These are phyloP conservation scores for Monomorium pharaonis DNA, from an alignment of 1,140 invertebrate genomes.

Conservation along the genomic window DNA sequence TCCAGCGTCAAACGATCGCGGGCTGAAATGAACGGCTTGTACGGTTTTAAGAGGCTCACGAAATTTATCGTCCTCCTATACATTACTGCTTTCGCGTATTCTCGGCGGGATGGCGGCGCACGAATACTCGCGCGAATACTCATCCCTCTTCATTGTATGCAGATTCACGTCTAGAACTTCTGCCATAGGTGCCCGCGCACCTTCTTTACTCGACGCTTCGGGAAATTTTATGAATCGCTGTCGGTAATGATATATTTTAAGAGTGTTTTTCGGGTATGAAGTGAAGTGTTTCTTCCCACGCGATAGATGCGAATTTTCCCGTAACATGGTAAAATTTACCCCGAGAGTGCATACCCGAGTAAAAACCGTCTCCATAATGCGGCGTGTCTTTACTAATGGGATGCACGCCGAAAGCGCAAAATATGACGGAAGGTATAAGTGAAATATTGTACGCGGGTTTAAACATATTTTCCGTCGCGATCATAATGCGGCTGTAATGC, in stretches of 20 bases:
- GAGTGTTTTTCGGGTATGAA: not conserved
- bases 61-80: conserved; percentile 66
- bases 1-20: conserved; percentile 21
- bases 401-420: not conserved
- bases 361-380: not conserved
- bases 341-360: no score
- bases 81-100: conserved; percentile 54
- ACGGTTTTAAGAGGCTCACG: conserved; percentile 54
- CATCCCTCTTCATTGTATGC: conserved; percentile 65
- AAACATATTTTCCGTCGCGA: not conserved
- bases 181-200: not conserved
- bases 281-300: conserved; percentile 13
- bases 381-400: not conserved
- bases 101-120: conserved; percentile 17
- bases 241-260: not conserved
- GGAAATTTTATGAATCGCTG: conserved; percentile 3
- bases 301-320: not conserved
- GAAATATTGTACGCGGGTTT: conserved; percentile 1
- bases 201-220: conserved; percentile 9
- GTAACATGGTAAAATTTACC: not conserved
- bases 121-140: not conserved
- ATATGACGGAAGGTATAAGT: not conserved
- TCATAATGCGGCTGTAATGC: conserved; percentile 3
- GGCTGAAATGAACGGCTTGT: conserved; percentile 46
- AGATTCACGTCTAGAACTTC: conserved; percentile 53